phyloP scores from a whole-genome alignment of 2,113 vertebrate species.

The Urocynchramus pylzowi region DNA sequence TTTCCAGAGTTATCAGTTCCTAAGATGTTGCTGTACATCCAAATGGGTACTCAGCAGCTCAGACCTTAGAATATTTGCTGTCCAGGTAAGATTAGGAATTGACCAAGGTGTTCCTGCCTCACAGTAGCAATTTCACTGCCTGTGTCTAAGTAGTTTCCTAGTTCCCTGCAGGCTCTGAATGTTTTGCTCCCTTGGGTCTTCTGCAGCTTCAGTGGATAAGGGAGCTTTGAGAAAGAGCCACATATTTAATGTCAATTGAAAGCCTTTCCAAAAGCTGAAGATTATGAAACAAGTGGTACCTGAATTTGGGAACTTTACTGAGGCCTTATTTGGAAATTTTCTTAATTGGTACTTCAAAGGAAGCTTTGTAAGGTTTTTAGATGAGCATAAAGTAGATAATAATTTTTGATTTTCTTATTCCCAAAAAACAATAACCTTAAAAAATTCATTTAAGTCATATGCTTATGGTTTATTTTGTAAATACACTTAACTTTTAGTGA shows the following conservation, averaged over 20 bases:
- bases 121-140: neutral
- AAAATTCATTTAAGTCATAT: neutral
- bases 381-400: neutral
- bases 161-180: neutral
- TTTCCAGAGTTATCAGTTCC: neutral
- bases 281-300: neutral
- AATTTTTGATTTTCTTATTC: neutral
- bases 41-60: neutral
- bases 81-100: neutral
- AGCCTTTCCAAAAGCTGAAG: neutral
- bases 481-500: neutral
- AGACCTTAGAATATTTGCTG: neutral
- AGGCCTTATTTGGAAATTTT: neutral
- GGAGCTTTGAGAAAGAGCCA: neutral
- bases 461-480: neutral
- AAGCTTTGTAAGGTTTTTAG: neutral
- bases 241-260: neutral
- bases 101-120: neutral
- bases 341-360: neutral
- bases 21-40: neutral
- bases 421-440: neutral
- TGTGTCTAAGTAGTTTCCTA: neutral
- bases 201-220: neutral
- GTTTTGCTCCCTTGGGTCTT: neutral
- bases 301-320: neutral